Base-by-base conservation (phyloP, 2,888 invertebrate species). In the Tethea ocularis region DNA sequence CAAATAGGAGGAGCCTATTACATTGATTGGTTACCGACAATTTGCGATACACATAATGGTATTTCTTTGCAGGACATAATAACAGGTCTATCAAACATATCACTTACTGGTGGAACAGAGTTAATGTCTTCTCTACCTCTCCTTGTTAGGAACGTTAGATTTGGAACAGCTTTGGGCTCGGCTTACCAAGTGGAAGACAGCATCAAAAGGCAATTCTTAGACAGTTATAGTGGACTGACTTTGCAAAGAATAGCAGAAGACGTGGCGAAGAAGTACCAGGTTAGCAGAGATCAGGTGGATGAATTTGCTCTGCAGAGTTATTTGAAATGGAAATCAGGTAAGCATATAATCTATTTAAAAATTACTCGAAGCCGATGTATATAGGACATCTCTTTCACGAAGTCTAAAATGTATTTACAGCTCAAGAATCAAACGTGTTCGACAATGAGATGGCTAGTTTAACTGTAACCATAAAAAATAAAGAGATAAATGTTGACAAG, bases 51-150 rank as follows among this genome's bases (percentile, higher is more conserved):
- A 4, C 29, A 4, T 33, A 33, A 33, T 7, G 29, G 6, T 22
- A 36, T 36, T 22, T 15, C 3, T 20, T 10, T 91, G 10, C 76
- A 97, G 96, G 98, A 98, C 77, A 98, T 99, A 61, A 71, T 95
- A 64, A 91, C 96, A 52, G 98, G 98, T 24, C 96, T 96, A 66
- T 95, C 98, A 7, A 95, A 96, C 68, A 94, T 99, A 57, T 96
- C 96, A 5, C 88, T 99, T 51, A 95, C 98, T 20, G 99, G 99
- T 46, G 99, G 99, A 1, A 95, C 96, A 36, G 99, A 99, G 76
- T 97, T 96, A 78, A 99, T 99, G 99, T 98, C 98, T 4, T 95
- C 97, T 75, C 87, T 96, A 8, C 99, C 99, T 0, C 97, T 96
- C 82, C 93, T 96, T 23, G 96, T 97, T 0, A 94, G 99, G 60